phyloP scores from a whole-genome alignment of 2,888 invertebrate species.

The Trachelus iudaicus region DNA sequence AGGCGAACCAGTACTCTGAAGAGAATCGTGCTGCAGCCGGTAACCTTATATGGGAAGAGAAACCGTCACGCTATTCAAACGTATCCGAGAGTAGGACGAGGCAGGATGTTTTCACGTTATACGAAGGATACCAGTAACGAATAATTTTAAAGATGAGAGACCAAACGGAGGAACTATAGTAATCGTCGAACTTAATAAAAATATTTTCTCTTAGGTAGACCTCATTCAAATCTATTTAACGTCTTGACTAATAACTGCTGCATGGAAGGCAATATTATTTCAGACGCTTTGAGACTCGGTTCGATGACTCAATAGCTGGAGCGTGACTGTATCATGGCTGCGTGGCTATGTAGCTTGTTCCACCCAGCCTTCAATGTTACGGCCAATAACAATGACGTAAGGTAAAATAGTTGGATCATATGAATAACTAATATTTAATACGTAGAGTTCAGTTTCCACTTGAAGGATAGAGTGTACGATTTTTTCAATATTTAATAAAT shows the following conservation, averaged over 20 bases:
- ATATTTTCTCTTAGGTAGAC: not conserved
- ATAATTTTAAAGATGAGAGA: not conserved
- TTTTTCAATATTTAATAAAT: not conserved
- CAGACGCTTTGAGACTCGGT: slow-evolving; percentile 2
- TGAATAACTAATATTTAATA: not conserved
- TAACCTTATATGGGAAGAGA: slow-evolving; percentile 28
- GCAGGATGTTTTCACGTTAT: not conserved
- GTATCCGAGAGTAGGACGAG: slow-evolving; percentile 20
- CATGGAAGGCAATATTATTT: not conserved
- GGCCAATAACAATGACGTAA: not conserved
- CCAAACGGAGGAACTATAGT: not conserved
- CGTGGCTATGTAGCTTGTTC: not conserved
- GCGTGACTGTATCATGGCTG: slow-evolving; percentile 6
- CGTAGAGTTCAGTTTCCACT: not conserved
- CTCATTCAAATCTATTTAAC: not conserved
- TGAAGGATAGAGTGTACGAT: not conserved
- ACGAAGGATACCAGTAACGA: not conserved
- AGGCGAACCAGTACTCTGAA: not conserved
- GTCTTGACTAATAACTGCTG: not conserved
- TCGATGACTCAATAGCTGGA: slow-evolving; percentile 8
- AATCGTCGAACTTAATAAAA: not conserved
- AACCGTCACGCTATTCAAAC: slow-evolving; percentile 21
- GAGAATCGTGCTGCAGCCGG: slow-evolving; percentile 4
- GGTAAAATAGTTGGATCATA: not conserved
- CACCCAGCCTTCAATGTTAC: not conserved